phyloP scores from a whole-genome alignment of 2,797 vertebrate genomes.

The Enteromius viviparus region DNA sequence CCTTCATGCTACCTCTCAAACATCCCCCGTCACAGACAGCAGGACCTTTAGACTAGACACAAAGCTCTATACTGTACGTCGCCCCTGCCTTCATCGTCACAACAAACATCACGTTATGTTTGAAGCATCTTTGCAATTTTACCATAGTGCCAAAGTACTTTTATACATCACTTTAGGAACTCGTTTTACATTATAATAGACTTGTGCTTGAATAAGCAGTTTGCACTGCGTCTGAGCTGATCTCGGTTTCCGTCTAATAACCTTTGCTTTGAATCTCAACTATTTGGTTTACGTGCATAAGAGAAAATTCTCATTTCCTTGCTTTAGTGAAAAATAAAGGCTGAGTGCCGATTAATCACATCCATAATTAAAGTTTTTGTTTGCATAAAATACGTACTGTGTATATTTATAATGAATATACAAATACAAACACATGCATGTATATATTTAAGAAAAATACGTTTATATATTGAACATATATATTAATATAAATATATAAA shows the following conservation, averaged over 20 bases:
- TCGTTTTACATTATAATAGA: conserved; percentile 41
- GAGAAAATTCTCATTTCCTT: background rate
- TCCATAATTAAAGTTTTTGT: no score
- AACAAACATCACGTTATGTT: conserved; percentile 41
- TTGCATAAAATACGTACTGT: no score
- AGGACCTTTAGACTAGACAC: conserved; percentile 35
- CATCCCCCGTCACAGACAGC: conserved; percentile 3
- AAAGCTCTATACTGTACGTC: conserved; percentile 21
- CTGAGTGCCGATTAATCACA: no score
- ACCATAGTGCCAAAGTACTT: conserved; percentile 77
- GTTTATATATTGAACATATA: no score
- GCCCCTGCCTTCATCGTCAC: conserved; percentile 29
- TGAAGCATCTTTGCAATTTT: conserved; percentile 49
- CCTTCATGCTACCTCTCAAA: conserved; percentile 85
- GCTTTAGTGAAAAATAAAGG: conserved; percentile 9
- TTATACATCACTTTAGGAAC: conserved; percentile 60
- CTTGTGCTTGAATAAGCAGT: conserved; percentile 45
- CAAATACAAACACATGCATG: no score
- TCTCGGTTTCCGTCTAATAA: background rate
- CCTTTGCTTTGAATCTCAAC: background rate
- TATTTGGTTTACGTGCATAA: background rate
- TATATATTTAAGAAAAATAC: no score
- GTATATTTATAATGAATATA: no score
- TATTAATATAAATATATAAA: no score
- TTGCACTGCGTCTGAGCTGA: background rate